Percentiles rank a stretch among this genome's conserved stretches.
These are phyloP conservation scores for Sebastes schlegelii DNA, from an alignment of 2,113 vertebrate genomes.

Conservation along the genomic window DNA sequence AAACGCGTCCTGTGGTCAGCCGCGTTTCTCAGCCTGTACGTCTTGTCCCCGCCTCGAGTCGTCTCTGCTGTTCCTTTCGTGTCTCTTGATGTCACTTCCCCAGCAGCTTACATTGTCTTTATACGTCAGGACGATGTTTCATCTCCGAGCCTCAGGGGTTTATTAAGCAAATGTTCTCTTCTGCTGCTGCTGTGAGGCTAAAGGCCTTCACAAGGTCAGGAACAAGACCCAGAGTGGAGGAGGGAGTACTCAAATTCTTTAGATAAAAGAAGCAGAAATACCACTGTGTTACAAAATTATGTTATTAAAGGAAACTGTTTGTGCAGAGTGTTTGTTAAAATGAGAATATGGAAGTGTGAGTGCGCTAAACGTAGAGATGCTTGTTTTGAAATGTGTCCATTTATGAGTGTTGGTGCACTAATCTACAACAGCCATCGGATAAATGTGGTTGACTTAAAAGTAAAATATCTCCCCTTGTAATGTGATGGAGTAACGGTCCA, in stretches of 20 bases:
- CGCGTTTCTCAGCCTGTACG: not conserved
- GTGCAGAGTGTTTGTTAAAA: not conserved
- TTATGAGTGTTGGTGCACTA: not conserved
- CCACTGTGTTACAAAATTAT: not conserved
- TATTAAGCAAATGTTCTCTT: slow-evolving; percentile 50
- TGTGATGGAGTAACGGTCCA: not conserved
- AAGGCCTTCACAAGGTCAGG: slow-evolving; percentile 17
- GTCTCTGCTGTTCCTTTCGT: not conserved
- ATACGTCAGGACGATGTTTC: slow-evolving; percentile 41
- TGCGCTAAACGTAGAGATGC: not conserved
- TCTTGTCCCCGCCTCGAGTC: not conserved
- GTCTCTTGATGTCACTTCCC: slow-evolving; percentile 57
- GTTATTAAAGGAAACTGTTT: not conserved
- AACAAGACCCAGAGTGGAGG: not conserved
- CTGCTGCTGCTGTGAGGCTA: slow-evolving; percentile 24
- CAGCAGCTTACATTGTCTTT: slow-evolving; percentile 28
- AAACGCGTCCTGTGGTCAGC: slow-evolving; percentile 5
- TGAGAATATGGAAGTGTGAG: not conserved
- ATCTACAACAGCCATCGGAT: not conserved
- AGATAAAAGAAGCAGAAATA: not conserved
- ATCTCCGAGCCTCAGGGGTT: slow-evolving; percentile 40
- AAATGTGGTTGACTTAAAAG: not conserved
- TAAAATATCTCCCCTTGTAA: not conserved
- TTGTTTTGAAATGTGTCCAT: not conserved
- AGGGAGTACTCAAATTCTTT: not conserved